phyloP scores from a whole-genome alignment of 2,888 invertebrate genomes.

The Rambutsinella grinnellia region DNA sequence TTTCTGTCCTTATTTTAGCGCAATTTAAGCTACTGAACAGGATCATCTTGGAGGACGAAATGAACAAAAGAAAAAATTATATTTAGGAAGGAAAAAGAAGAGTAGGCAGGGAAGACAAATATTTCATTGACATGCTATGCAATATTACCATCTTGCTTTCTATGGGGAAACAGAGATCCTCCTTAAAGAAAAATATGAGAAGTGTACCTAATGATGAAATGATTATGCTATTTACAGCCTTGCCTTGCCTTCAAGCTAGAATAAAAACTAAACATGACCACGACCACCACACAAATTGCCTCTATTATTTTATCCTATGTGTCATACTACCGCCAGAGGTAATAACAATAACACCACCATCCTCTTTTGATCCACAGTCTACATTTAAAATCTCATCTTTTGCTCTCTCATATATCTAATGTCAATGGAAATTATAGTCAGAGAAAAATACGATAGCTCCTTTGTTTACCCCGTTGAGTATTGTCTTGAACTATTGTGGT shows the following conservation, averaged over 20 bases:
- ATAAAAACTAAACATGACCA: background rate
- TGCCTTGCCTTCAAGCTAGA: constrained; percentile 36
- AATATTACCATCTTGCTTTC: constrained; percentile 1
- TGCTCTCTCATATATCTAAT: too few species aligned
- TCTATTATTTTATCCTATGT: constrained; percentile 4
- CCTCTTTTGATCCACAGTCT: background rate
- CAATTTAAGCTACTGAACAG: constrained; percentile 15
- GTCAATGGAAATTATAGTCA: background rate
- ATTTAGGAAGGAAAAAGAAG: constrained; percentile 25
- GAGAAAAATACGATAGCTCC: background rate
- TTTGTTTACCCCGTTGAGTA: background rate
- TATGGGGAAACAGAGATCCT: background rate
- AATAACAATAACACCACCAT: constrained; percentile 4
- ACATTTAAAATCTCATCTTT: too few species aligned
- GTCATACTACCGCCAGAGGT: background rate
- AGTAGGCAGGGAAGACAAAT: constrained; percentile 41
- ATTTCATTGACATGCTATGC: constrained; percentile 42
- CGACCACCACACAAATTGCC: background rate
- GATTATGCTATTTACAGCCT: constrained; percentile 39
- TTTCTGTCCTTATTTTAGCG: constrained; percentile 8
- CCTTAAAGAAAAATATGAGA: background rate
- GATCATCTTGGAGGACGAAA: background rate
- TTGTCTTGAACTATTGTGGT: background rate
- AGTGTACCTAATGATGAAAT: background rate
- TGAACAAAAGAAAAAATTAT: constrained; percentile 22